phyloP scores from a whole-genome alignment of 1,140 invertebrate genomes.

The Drosophila elegans region DNA sequence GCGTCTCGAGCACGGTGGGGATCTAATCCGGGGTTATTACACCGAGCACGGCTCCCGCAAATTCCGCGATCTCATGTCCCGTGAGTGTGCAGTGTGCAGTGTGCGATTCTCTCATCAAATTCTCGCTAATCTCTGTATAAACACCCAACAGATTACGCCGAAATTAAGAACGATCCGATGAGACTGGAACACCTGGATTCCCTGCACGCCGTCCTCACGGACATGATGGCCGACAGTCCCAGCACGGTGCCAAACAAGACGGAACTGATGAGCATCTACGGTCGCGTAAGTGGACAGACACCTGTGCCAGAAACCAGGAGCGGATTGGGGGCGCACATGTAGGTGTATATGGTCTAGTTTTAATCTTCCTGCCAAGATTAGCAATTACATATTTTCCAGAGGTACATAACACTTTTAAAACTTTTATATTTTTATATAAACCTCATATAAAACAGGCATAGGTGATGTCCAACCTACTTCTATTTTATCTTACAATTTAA shows the following conservation, averaged over 20 bases:
- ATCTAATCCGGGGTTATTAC: constrained; percentile 88
- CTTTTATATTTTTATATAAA: too few species aligned
- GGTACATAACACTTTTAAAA: too few species aligned
- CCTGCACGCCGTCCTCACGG: constrained; percentile 88
- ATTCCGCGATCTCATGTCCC: constrained; percentile 94
- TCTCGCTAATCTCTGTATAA: background rate
- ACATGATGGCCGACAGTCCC: constrained; percentile 87
- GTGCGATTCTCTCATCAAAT: rapidly evolving
- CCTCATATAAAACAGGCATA: too few species aligned
- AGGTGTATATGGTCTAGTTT: too few species aligned
- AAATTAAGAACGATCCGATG: constrained; percentile 89
- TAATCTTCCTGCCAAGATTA: too few species aligned
- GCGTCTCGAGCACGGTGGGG: constrained; percentile 89
- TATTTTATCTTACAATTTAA: too few species aligned
- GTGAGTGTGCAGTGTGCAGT: constrained; percentile 86
- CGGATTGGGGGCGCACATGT: background rate
- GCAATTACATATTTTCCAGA: too few species aligned
- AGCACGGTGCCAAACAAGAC: constrained; percentile 89
- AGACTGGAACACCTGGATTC: constrained; percentile 91
- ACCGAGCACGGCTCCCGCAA: constrained; percentile 88
- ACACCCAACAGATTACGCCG: constrained; percentile 88
- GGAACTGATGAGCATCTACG: constrained; percentile 93
- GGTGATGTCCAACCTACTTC: too few species aligned
- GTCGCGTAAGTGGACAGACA: constrained; percentile 87
- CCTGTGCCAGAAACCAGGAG: constrained; percentile 16